phyloP scores from a whole-genome alignment of 1,140 invertebrate genomes.

The Trichonephila inaurata region DNA sequence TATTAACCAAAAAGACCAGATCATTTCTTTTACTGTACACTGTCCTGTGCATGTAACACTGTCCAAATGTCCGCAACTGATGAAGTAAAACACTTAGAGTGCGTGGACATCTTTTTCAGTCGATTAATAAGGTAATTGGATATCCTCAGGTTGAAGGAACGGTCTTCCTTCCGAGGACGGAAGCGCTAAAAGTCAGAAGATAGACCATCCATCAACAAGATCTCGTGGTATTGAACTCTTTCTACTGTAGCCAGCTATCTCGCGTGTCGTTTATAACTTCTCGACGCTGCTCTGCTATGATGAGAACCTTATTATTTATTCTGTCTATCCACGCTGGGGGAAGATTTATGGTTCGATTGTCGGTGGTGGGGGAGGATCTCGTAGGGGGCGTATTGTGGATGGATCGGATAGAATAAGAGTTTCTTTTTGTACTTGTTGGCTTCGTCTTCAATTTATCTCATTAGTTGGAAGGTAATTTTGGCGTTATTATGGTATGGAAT shows the following conservation, averaged over 20 bases:
- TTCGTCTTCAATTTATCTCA: too few species aligned
- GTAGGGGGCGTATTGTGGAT: background rate
- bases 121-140: conserved; percentile 44
- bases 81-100: conserved; percentile 10
- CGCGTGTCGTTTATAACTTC: background rate
- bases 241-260: background rate
- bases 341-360: conserved; percentile 21
- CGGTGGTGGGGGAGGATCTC: background rate
- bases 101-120: background rate
- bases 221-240: background rate
- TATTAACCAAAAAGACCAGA: background rate
- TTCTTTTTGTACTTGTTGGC: too few species aligned
- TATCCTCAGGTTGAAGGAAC: background rate
- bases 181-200: background rate
- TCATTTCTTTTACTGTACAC: too few species aligned
- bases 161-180: background rate
- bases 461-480: too few species aligned
- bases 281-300: background rate
- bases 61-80: background rate
- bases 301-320: conserved; percentile 39
- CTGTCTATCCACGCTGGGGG: background rate
- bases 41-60: too few species aligned
- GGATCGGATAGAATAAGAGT: background rate
- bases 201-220: conserved; percentile 21
- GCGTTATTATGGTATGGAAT: too few species aligned